These are phyloP conservation scores for Dorcus parallelipipedus DNA, from an alignment of 2,888 invertebrate species.

Conservation along the genomic window DNA sequence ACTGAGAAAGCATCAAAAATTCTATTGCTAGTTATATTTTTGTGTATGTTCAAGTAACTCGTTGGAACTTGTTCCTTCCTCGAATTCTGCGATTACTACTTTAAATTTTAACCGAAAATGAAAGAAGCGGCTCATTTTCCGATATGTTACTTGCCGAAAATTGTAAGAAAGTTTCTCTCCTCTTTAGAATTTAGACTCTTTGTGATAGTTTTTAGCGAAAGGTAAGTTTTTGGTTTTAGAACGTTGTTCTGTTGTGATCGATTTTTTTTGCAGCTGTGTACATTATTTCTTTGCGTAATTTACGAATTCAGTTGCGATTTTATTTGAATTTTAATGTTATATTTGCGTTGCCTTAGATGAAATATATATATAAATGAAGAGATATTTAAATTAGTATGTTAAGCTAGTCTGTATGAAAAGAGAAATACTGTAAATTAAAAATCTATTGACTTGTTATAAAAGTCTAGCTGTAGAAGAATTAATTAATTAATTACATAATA, in stretches of 20 bases:
- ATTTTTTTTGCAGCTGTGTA: too few species aligned
- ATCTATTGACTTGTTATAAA: slow-evolving; percentile 33
- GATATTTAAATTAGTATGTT: slow-evolving; percentile 26
- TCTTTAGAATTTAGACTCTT: slow-evolving; percentile 12
- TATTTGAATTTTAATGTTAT: not conserved
- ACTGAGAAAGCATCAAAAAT: slow-evolving; percentile 10
- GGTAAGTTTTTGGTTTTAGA: not conserved
- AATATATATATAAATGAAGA: not conserved
- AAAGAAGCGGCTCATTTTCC: not conserved
- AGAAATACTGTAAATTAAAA: slow-evolving; percentile 21
- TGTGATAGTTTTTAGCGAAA: slow-evolving; percentile 15
- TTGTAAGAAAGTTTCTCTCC: slow-evolving; percentile 1
- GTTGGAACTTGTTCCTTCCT: not conserved
- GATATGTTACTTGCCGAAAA: not conserved
- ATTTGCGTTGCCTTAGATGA: slow-evolving; percentile 15
- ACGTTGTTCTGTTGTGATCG: too few species aligned
- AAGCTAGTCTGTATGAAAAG: slow-evolving; percentile 36
- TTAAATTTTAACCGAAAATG: not conserved
- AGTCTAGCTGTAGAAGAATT: slow-evolving; percentile 27
- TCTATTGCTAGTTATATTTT: slow-evolving; percentile 2
- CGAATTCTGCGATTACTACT: too few species aligned
- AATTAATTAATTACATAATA: slow-evolving; percentile 18
- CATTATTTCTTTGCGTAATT: too few species aligned
- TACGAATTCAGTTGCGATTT: not conserved
- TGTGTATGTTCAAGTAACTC: not conserved